A percentile compares a stretch with the other conserved stretches of the same genome.
phyloP scores from a whole-genome alignment of 2,113 vertebrate genomes.

The Caranx melampygus region DNA sequence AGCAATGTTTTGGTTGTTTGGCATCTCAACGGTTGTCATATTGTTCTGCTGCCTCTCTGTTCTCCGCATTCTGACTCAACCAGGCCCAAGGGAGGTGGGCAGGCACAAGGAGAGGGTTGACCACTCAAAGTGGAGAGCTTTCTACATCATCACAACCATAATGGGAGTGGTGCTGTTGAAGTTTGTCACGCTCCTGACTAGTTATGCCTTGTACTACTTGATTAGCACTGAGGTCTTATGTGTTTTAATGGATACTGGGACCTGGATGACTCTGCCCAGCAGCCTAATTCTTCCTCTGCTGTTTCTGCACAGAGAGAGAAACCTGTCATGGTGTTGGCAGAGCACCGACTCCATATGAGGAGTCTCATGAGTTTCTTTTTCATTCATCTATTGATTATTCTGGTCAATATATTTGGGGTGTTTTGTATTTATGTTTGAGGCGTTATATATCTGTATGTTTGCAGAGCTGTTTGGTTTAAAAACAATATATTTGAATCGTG shows the following conservation, averaged over 20 bases:
- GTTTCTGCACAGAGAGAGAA: constrained; percentile 44
- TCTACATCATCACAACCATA: constrained; percentile 26
- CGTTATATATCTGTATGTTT: too few relatives aligned
- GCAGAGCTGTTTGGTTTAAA: too few relatives aligned
- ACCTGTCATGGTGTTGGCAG: background rate
- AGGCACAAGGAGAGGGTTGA: background rate
- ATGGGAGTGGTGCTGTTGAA: constrained; percentile 7
- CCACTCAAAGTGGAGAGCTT: constrained; percentile 15
- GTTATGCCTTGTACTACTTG: background rate
- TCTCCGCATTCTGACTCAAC: background rate
- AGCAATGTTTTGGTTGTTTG: rapidly evolving
- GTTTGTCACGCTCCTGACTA: rapidly evolving
- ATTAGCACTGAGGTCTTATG: rapidly evolving
- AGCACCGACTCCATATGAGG: background rate
- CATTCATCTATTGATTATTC: too few relatives aligned
- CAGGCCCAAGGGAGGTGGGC: background rate
- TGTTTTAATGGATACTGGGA: rapidly evolving
- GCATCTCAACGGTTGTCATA: rapidly evolving
- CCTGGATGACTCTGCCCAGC: constrained; percentile 9
- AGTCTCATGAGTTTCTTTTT: background rate
- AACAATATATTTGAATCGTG: too few relatives aligned
- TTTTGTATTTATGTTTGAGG: too few relatives aligned
- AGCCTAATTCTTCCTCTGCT: constrained; percentile 52
- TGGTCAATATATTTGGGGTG: too few relatives aligned
- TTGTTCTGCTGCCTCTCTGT: constrained; percentile 23